A percentile compares a stretch with the other conserved stretches of the same genome.
phyloP scores from a whole-genome alignment of 2,113 vertebrate species.

The Tragelaphus strepsiceros region DNA sequence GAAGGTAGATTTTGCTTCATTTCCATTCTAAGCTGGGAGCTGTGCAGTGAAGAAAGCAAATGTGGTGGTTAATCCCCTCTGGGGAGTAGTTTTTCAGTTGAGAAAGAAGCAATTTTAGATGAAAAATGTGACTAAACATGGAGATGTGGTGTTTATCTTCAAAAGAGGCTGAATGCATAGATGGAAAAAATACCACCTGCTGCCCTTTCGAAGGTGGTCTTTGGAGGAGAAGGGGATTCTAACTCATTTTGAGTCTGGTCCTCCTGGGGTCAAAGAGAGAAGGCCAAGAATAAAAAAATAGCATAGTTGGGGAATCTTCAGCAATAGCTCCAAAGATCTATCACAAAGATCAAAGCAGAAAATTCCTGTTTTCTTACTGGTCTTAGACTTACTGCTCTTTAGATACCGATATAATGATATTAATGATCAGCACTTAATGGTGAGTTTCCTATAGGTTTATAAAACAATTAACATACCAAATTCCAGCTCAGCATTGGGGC shows the following conservation, averaged over 20 bases:
- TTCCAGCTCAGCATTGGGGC: neutral
- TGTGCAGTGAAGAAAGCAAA: neutral
- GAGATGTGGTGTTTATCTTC: neutral
- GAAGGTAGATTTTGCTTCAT: neutral
- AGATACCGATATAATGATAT: neutral
- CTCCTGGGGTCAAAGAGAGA: neutral
- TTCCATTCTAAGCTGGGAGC: conserved; percentile 28
- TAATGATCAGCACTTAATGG: neutral
- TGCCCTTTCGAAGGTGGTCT: neutral
- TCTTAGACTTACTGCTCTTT: neutral
- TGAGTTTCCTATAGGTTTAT: neutral
- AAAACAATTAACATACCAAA: neutral
- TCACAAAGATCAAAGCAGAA: neutral
- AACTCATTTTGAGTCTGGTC: neutral
- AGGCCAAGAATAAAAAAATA: neutral
- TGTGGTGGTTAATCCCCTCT: neutral
- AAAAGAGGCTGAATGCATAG: neutral
- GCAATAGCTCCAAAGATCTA: neutral
- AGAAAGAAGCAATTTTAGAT: conserved; percentile 17
- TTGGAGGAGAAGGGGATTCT: neutral
- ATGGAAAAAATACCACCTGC: neutral
- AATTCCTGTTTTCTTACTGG: neutral
- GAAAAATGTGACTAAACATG: conserved; percentile 15
- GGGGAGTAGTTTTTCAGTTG: neutral
- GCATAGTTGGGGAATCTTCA: neutral